Evolutionary conservation across 2,797 vertebrate species (phyloP).

Genomic region (Syndactyla subalaris): DNA sequence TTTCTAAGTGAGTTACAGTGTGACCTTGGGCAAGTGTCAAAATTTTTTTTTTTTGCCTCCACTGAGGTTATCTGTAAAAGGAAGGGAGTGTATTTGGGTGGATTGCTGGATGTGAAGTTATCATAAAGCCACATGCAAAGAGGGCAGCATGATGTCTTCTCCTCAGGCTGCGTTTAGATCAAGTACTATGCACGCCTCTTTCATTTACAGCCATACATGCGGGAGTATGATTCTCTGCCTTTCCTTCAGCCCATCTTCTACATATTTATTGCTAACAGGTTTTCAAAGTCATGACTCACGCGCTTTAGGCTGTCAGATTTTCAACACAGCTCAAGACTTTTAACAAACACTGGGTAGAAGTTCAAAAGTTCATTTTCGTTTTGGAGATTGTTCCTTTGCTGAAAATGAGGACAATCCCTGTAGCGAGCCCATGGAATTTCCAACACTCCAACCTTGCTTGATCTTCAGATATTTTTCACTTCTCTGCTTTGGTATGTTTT

Average conservation of each 20-base stretch:
- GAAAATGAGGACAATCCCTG: neutral
- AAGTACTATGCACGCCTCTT: neutral
- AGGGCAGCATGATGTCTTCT: neutral
- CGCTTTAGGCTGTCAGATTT: neutral
- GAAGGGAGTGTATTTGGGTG: neutral
- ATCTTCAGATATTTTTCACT: neutral
- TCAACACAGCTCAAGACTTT: neutral
- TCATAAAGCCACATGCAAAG: neutral
- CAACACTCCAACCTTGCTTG: neutral
- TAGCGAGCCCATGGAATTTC: neutral
- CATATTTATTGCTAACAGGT: neutral
- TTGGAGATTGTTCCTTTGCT: neutral
- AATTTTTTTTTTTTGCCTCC: neutral
- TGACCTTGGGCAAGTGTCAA: neutral
- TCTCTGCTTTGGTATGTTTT: neutral
- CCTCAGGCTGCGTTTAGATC: neutral
- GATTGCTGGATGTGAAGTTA: neutral
- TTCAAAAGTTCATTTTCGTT: neutral
- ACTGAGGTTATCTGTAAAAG: neutral
- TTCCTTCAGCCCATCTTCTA: neutral
- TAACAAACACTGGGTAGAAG: neutral
- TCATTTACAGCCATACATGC: neutral
- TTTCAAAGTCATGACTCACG: neutral
- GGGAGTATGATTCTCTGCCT: neutral
- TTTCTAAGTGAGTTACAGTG: neutral